Evolutionary conservation across 2,797 vertebrate genomes (phyloP), one percentile per base, ranked within the genome.

Genomic region (Falco cherrug): DNA sequence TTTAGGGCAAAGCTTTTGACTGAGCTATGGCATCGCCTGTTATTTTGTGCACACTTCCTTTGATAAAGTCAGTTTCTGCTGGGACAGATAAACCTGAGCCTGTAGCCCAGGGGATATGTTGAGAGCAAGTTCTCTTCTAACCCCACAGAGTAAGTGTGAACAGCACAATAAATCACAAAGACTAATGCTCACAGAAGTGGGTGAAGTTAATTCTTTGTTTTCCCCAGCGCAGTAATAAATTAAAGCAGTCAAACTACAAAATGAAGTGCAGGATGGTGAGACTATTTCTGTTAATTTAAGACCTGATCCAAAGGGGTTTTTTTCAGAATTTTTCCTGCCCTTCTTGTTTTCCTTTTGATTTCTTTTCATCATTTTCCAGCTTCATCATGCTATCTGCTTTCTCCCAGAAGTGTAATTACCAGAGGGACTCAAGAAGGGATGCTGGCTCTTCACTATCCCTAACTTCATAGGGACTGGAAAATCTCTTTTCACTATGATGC

Each of bases 341-440:
- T 81, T 83, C 18, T 65, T 51, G 4, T 60, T 14, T 48, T 78
- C 3, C 48, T 83, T 89, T 75, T 84, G 33, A 85, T 91, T 90
- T 84, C 0, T 19, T 87, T 74, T 83, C 60, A 93, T 60, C 11
- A 19, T 87, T 83, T 92, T 87, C 59, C 48, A 91, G n/a, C 53
- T 91, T 87, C 76, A 41, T 80, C 4, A 9, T 59, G 41, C 35
- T 63, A 79, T 67, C 67, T 82, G 7, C 41, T 81, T 90, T 94
- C 81, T 93, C 60, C 53, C 75, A 94, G 41, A 31, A 89, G 13
- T 51, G 19, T 69, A 94, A 94, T 92, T 93, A 87, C n/a, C 50
- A 57, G 53, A 89, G 33, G 10, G 26, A 70, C 21, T 54, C 33
- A 70, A 33, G 64, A 93, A 88, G 33, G 33, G 21, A 56, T 70